A percentile compares a stretch with the other conserved stretches of the same genome.
Conservation (phyloP, 2,888 invertebrate genomes). For the Pedicia rivosa region DNA sequence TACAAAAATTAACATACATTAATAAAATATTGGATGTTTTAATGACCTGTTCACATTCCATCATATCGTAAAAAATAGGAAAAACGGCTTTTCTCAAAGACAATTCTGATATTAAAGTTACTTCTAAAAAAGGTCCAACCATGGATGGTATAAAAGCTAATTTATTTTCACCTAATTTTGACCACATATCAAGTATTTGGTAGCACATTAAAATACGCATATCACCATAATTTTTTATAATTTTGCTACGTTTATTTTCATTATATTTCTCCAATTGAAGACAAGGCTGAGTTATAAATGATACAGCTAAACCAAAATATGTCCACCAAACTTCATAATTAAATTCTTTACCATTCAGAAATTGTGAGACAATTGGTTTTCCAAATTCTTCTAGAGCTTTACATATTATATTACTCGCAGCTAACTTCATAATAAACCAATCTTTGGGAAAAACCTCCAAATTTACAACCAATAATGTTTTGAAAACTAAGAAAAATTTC, state of each 20-base stretch:
- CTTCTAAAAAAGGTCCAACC: slow-evolving; percentile 86
- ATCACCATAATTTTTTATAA: slow-evolving; percentile 66
- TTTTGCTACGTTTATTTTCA: slow-evolving; percentile 61
- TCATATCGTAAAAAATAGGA: slow-evolving; percentile 87
- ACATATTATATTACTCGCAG: slow-evolving; percentile 71
- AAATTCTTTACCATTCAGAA: slow-evolving; percentile 57
- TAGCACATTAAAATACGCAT: slow-evolving; percentile 88
- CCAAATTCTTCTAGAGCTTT: slow-evolving; percentile 77
- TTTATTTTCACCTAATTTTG: slow-evolving; percentile 73
- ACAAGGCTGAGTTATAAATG: slow-evolving; percentile 64
- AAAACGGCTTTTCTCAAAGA: slow-evolving; percentile 76
- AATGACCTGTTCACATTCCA: slow-evolving; percentile 67
- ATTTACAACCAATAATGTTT: slow-evolving; percentile 27
- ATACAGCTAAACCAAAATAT: slow-evolving; percentile 65
- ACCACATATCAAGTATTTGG: slow-evolving; percentile 85
- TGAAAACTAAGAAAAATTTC: slow-evolving; percentile 48
- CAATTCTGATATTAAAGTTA: slow-evolving; percentile 76
- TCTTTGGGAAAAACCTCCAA: slow-evolving; percentile 56
- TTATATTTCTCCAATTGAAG: slow-evolving; percentile 68
- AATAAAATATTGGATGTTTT: too few relatives aligned
- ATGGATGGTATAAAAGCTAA: slow-evolving; percentile 80
- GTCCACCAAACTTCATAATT: slow-evolving; percentile 62
- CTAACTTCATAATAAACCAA: slow-evolving; percentile 82
- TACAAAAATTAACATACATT: too few relatives aligned
- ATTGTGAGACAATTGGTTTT: slow-evolving; percentile 70